phyloP scores from a whole-genome alignment of 2,113 vertebrate genomes.

The Rissa tridactyla region DNA sequence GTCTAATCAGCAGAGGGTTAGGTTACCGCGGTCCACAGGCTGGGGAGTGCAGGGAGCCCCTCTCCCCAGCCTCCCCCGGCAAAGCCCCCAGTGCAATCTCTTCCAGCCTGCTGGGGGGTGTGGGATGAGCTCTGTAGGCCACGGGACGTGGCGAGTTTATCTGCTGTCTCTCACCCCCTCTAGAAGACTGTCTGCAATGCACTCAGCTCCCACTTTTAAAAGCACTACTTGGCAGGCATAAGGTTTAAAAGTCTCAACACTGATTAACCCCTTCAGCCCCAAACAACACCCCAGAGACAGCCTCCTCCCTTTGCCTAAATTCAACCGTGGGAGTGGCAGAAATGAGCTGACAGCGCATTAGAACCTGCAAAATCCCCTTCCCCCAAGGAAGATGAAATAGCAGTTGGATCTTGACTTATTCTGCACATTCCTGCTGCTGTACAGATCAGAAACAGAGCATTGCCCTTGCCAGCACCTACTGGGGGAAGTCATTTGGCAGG shows the following conservation, averaged over 20 bases:
- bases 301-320: background rate
- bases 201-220: background rate
- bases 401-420: background rate
- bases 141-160: accelerated
- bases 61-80: background rate
- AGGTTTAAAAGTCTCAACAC: background rate
- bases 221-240: accelerated
- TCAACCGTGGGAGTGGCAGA: background rate
- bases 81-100: background rate
- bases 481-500: background rate
- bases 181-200: background rate
- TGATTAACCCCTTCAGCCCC: background rate
- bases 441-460: background rate
- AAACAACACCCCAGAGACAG: background rate
- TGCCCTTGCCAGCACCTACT: background rate
- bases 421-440: background rate
- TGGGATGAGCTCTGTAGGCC: background rate
- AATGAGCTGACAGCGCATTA: background rate
- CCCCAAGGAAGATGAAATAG: background rate
- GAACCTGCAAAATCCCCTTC: background rate
- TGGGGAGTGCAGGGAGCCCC: background rate
- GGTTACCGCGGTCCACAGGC: accelerated
- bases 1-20: background rate
- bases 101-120: background rate
- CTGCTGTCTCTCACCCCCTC: background rate